A percentile compares a stretch with the other conserved stretches of the same genome.
These are phyloP conservation scores for Cnemophilus loriae DNA, from an alignment of 2,113 vertebrate genomes.

Conservation along the genomic window DNA sequence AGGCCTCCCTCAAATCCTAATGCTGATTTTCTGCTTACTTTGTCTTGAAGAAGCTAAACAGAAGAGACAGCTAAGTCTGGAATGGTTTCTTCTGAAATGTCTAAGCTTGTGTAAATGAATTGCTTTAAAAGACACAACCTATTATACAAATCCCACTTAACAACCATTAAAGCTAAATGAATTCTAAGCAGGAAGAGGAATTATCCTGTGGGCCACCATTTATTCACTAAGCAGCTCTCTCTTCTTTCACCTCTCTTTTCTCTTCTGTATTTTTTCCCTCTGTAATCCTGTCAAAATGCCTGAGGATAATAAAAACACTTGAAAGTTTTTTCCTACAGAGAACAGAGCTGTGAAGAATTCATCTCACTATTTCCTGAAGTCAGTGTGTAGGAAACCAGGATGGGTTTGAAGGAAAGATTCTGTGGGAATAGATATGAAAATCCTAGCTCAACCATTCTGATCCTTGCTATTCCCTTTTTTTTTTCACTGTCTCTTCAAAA, in stretches of 20 bases:
- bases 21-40: not conserved
- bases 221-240: not conserved
- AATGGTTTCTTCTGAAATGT: not conserved
- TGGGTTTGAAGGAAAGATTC: not conserved
- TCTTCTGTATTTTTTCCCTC: not conserved
- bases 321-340: not conserved
- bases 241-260: not conserved
- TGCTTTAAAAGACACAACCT: not conserved
- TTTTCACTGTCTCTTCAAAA: not conserved
- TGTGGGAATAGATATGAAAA: not conserved
- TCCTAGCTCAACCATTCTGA: not conserved
- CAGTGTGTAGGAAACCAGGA: not conserved
- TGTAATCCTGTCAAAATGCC: not conserved
- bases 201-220: not conserved
- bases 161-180: not conserved
- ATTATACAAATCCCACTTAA: not conserved
- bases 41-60: not conserved
- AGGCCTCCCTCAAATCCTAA: not conserved
- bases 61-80: not conserved
- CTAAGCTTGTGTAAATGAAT: not conserved
- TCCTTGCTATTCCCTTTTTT: not conserved
- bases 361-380: not conserved
- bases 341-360: not conserved
- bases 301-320: not conserved
- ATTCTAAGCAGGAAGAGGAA: not conserved